Evolutionary conservation across 1,140 invertebrate genomes (phyloP).

Genomic region (Catajapyx aquilonaris): DNA sequence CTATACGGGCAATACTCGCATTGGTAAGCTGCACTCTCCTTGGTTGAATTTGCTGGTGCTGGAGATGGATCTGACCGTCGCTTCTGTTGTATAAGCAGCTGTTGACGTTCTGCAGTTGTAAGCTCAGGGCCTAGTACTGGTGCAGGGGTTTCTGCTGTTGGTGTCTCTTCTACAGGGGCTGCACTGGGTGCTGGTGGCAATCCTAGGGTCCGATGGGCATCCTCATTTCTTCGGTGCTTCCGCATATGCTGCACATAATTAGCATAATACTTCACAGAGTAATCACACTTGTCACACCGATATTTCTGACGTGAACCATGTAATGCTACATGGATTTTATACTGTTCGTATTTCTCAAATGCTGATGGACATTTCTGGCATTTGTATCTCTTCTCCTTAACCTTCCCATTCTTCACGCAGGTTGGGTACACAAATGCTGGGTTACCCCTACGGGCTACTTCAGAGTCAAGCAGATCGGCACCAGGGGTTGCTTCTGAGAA

Average conservation of each 20-base stretch:
- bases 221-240: conserved; percentile 49
- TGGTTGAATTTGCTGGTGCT: conserved; percentile 9
- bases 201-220: conserved; percentile 29
- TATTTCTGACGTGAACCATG: conserved; percentile 67
- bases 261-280: conserved; percentile 66
- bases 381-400: conserved; percentile 57
- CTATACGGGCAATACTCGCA: conserved; percentile 62
- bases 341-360: conserved; percentile 68
- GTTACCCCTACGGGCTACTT: conserved; percentile 25
- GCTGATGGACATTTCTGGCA: conserved; percentile 71
- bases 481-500: not conserved
- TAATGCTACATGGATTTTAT: conserved; percentile 55
- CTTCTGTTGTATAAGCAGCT: conserved; percentile 19
- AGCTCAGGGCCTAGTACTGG: conserved; percentile 18
- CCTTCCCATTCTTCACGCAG: conserved; percentile 44
- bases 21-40: conserved; percentile 24
- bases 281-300: conserved; percentile 66
- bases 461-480: not conserved
- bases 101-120: conserved; percentile 13
- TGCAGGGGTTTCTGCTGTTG: conserved; percentile 4
- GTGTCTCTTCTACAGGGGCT: conserved; percentile 2
- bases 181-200: not conserved
- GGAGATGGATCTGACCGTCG: too few relatives aligned
- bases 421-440: conserved; percentile 54
- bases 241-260: conserved; percentile 59